These are phyloP conservation scores for Caracal caracal DNA, from an alignment of 2,113 vertebrate genomes.

Conservation along the genomic window DNA sequence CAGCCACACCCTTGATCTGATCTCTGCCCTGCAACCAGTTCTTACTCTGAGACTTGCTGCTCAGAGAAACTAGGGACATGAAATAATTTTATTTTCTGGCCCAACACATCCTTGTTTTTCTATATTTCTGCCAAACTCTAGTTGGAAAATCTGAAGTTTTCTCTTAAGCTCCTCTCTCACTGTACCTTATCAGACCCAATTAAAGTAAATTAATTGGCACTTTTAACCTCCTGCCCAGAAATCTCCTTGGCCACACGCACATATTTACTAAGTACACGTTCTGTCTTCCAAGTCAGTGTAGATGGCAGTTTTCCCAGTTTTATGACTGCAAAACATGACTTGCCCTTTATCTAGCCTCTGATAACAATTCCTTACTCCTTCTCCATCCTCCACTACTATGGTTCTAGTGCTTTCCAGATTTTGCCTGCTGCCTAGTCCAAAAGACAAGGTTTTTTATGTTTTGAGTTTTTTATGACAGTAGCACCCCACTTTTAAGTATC, in stretches of 20 bases:
- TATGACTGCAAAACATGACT: neutral
- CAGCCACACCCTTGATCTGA: neutral
- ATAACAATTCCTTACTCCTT: neutral
- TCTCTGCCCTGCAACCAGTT: neutral
- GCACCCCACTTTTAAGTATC: neutral
- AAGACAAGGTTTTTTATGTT: neutral
- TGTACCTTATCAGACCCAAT: neutral
- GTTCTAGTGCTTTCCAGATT: neutral
- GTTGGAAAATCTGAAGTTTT: neutral
- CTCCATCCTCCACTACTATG: neutral
- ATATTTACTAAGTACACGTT: neutral
- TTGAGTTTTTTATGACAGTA: neutral
- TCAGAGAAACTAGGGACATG: neutral
- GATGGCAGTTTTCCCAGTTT: neutral
- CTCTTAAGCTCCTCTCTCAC: neutral
- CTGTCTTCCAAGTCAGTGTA: neutral
- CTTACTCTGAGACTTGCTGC: neutral
- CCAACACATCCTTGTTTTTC: neutral
- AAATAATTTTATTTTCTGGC: constrained; percentile 22
- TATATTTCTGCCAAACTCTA: constrained; percentile 2
- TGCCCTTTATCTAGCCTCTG: neutral
- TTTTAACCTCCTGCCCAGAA: neutral
- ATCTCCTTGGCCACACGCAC: neutral
- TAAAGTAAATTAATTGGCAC: neutral
- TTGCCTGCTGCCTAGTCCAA: neutral